Base-by-base conservation (phyloP, 2,888 invertebrate species). In the Teleogryllus oceanicus region DNA sequence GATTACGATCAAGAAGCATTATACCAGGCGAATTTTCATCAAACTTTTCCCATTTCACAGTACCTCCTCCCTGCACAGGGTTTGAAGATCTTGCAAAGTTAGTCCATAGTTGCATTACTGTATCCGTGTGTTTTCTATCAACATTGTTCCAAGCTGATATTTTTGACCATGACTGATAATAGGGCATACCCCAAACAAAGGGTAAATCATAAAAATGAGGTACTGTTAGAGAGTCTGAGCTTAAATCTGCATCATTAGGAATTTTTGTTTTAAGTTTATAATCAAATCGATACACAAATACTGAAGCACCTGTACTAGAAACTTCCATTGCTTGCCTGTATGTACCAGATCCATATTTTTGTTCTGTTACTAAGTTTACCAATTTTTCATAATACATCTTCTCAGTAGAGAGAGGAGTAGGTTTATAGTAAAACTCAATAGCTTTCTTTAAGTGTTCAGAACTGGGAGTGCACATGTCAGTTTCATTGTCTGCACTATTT, bases 151-250 rank as follows among this genome's bases (percentile, higher is more conserved):
- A 95, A 11, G 83, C 80, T 50, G 84, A 91, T 2, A 85, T 84
- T 10, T 83, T 80, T 83, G 90, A 89, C 2, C 90, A 88, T 74
- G 90, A 86, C 11, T 90, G 89, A 89, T 93, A 91, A 86, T 93
- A 92, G 0, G 95, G 95, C 84, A 95, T 89, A 1, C 95, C 95
- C 90, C 94, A 95, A 11, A 94, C 90, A 85, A 94, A 94, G 78
- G 94, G 92, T 82, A 95, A 89, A 86, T 95, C 95, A 83, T 92
- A 94, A 86, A 94, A 92, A 85, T 95, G 94, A 1, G 95, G 94
- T 0, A 95, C 94, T 21, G 92, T 91, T 0, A 94, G 91, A 13
- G 62, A 18, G 13, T 62, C 62, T n/a, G n/a, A 18, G 5, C 62
- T 62, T 62, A 62, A 13, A 77, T 91, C 91, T 0, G 94, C 93